These are phyloP conservation scores for Gopherus evgoodei DNA, from an alignment of 2,113 vertebrate genomes.

Conservation along the genomic window DNA sequence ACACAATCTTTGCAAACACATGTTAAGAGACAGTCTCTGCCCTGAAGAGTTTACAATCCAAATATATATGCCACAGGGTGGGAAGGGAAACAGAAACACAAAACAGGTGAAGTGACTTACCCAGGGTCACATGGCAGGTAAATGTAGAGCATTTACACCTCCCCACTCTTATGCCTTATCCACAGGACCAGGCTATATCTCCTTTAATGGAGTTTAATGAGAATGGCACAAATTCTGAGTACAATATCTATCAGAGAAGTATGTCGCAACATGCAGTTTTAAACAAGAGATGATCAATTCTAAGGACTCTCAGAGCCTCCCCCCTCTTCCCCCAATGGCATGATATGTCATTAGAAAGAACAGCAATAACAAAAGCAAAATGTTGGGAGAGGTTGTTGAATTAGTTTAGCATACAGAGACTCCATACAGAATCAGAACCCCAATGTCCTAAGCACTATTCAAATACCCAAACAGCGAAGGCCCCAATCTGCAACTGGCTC, in stretches of 20 bases:
- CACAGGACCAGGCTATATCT: not conserved
- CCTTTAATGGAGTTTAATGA: constrained; percentile 3
- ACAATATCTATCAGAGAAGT: constrained; percentile 30
- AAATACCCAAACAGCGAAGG: not conserved
- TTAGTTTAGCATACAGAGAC: not conserved
- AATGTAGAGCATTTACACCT: not conserved
- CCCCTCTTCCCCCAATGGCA: not conserved
- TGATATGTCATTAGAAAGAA: not conserved
- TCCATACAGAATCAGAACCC: not conserved
- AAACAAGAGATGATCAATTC: not conserved
- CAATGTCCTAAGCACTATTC: not conserved
- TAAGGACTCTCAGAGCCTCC: not conserved
- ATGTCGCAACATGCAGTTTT: not conserved
- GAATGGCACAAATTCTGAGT: constrained; percentile 11
- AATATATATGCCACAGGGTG: not conserved
- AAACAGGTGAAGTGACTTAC: not conserved
- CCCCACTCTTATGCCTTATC: not conserved
- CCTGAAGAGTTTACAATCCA: not conserved
- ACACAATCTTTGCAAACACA: not conserved
- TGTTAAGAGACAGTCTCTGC: not conserved
- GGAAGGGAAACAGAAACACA: not conserved
- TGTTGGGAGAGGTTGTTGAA: not conserved
- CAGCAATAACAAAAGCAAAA: not conserved
- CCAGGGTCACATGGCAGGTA: not conserved
- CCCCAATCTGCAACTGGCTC: not conserved